Conservation (phyloP, 2,113 vertebrate species). For the Neolamprologus sp. region DNA sequence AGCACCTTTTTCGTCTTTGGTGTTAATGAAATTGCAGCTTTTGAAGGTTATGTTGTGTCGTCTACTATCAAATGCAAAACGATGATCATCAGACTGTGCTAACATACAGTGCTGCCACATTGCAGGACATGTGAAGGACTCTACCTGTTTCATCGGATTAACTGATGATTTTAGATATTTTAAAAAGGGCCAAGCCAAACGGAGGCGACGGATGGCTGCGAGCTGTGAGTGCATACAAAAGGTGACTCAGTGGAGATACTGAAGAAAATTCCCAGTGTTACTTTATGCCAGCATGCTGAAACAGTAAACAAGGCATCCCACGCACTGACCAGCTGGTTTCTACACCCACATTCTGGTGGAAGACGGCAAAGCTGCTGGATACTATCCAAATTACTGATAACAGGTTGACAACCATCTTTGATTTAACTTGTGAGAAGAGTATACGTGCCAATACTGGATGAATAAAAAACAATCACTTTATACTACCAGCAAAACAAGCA, state of each 20-base stretch:
- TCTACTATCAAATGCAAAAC: neutral
- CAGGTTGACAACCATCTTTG: slow-evolving; percentile 43
- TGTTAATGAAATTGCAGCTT: neutral
- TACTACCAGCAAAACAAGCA: neutral
- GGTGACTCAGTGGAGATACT: slow-evolving; percentile 25
- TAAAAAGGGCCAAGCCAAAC: neutral
- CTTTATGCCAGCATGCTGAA: slow-evolving; percentile 53
- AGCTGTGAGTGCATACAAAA: neutral
- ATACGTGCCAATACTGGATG: neutral
- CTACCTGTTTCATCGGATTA: neutral
- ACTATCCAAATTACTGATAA: slow-evolving; percentile 42
- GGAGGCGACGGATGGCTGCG: neutral
- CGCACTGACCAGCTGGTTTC: slow-evolving; percentile 70
- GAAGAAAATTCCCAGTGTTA: slow-evolving; percentile 26
- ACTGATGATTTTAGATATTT: neutral
- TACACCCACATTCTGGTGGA: slow-evolving; percentile 63
- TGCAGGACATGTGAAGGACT: neutral
- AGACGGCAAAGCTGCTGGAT: slow-evolving; percentile 56
- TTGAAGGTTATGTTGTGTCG: neutral
- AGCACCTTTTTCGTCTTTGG: neutral
- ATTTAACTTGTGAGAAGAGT: slow-evolving; percentile 5
- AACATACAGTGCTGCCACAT: neutral
- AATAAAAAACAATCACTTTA: neutral
- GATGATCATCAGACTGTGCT: neutral
- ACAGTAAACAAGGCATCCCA: slow-evolving; percentile 64